Evolutionary conservation across 2,797 vertebrate species (phyloP), one percentile per base, ranked within the genome.

Genomic region (Botia almorhae): DNA sequence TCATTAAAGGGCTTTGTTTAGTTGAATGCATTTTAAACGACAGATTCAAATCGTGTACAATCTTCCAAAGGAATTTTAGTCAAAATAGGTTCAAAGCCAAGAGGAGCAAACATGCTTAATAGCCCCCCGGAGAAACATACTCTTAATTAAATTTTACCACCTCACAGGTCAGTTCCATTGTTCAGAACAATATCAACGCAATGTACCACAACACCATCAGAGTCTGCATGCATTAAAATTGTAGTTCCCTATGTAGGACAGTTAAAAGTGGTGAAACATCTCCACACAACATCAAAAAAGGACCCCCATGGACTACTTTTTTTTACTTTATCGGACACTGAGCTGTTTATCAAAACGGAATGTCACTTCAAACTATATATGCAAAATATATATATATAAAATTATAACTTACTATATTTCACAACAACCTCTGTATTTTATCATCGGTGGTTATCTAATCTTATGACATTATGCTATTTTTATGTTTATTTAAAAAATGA

Each of bases 181-280:
- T 65, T 65, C 17, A 43, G 33, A 7, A 65, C 63, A 19, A 19
- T 65, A 7, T 58, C 26, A 69, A 33, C 29, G 23, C 17, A 46
- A 43, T 7, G 16, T 58, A 56, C 33, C 14, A 11, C 55, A 77
- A 7, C 50, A 50, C 7, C 8, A 0, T 60, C 21, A 33, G 13
- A 60, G 65, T 17, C 3, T 19, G 51, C 53, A 69, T 77, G 75
- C 75, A 48, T 60, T 77, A 43, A 39, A 67, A 63, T 29, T 14
- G 60, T 16, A 17, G 63, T 1, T 39, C 16, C 2, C 17, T 64
- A 64, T 33, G 16, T 36, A n/a, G 29, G 14, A 2, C 26, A 10
- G 61, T 36, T 64, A 36, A 64, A 26, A 64, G 14, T 64, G 61
- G 61, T 26, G 5, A 33, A 64, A 36, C 2, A 3, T 29, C 16